These are phyloP conservation scores for Acholoe squamosa DNA, from an alignment of 2,888 invertebrate genomes.

Conservation along the genomic window DNA sequence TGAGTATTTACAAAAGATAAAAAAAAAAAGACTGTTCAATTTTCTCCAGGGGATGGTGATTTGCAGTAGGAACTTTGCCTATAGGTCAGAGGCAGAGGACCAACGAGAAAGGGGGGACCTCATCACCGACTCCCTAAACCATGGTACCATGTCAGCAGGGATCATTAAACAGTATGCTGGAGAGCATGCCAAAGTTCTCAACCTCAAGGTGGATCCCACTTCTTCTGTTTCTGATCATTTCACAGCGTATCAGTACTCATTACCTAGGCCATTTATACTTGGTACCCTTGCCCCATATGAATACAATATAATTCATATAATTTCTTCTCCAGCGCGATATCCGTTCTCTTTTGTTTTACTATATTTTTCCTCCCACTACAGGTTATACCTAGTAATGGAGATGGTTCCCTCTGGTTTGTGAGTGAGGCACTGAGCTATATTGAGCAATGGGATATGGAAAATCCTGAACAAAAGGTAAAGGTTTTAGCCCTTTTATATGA, in stretches of 20 bases:
- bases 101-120: neutral
- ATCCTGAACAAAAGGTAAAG: neutral
- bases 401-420: neutral
- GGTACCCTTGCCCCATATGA: too few relatives aligned
- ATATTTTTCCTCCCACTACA: neutral
- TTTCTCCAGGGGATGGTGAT: neutral
- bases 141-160: neutral
- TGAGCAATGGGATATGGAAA: neutral
- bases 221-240: too few relatives aligned
- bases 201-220: neutral
- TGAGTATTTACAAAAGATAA: too few relatives aligned
- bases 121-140: neutral
- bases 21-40: too few relatives aligned
- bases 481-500: too few relatives aligned
- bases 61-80: neutral
- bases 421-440: neutral
- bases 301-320: too few relatives aligned
- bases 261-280: too few relatives aligned
- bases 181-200: neutral
- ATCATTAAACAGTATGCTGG: neutral
- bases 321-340: too few relatives aligned
- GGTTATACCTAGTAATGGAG: neutral
- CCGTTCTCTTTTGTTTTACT: too few relatives aligned
- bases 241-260: too few relatives aligned
- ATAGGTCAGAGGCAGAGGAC: conserved; percentile 4